Evolutionary conservation across 2,888 invertebrate genomes (phyloP).

Genomic region (Troides aeacus): DNA sequence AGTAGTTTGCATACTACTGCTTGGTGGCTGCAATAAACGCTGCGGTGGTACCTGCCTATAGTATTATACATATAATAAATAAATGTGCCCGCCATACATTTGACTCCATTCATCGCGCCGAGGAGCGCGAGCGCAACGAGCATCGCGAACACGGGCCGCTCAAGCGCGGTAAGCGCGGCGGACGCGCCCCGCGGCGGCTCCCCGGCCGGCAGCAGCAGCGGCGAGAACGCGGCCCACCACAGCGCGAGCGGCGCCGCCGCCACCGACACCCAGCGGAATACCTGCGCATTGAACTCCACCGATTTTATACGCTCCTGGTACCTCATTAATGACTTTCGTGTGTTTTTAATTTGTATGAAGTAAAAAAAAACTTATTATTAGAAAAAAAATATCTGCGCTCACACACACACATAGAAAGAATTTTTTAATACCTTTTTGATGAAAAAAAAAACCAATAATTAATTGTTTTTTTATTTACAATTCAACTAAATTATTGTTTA

Average conservation of each 20-base stretch:
- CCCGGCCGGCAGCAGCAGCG: constrained; percentile 47
- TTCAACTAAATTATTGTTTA: not conserved
- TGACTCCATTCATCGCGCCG: constrained; percentile 60
- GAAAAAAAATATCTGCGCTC: no score
- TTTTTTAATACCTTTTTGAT: no score
- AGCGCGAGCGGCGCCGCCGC: constrained; percentile 50
- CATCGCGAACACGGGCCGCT: constrained; percentile 62
- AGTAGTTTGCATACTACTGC: no score
- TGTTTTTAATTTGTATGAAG: no score
- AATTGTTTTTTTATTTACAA: no score
- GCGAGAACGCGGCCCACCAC: constrained; percentile 58
- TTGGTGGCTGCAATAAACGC: no score
- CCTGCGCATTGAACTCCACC: constrained; percentile 40
- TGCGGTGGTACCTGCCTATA: no score
- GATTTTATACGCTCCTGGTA: constrained; percentile 1
- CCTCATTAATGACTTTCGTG: not conserved
- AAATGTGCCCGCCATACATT: constrained; percentile 45
- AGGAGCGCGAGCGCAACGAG: constrained; percentile 56
- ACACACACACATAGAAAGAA: no score
- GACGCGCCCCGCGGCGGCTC: constrained; percentile 47
- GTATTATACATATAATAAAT: no score
- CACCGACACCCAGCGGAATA: constrained; percentile 56
- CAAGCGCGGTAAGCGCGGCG: constrained; percentile 61
- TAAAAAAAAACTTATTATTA: not conserved
- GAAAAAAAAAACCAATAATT: no score